Evolutionary conservation across 1,140 invertebrate species (phyloP).

Genomic region (Chymomyza costata): DNA sequence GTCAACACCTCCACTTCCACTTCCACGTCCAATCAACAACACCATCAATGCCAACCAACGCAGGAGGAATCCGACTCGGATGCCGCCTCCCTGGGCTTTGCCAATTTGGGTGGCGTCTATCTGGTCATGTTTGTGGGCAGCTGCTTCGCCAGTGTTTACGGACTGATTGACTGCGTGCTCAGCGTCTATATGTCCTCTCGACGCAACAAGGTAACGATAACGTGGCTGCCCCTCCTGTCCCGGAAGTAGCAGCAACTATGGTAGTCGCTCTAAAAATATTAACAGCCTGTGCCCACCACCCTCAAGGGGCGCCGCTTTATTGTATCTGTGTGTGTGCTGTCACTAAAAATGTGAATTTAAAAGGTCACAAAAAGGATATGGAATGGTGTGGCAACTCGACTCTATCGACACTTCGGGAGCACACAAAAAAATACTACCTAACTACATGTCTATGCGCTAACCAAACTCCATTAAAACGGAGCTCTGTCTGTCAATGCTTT

Average conservation of each 20-base stretch:
- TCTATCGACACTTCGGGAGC: conserved; percentile 18
- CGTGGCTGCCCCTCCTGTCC: too few species aligned
- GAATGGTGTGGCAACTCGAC: too few species aligned
- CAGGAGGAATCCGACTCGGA: conserved; percentile 59
- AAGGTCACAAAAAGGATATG: conserved; percentile 39
- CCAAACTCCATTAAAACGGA: too few species aligned
- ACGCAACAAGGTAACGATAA: conserved; percentile 62
- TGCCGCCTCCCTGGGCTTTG: conserved; percentile 83
- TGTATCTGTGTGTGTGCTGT: conserved; percentile 18
- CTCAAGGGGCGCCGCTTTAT: background rate
- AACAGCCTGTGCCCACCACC: too few species aligned
- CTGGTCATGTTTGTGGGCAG: conserved; percentile 86
- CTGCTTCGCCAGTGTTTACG: conserved; percentile 73
- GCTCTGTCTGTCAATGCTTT: too few species aligned
- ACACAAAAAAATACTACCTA: too few species aligned
- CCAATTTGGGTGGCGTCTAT: conserved; percentile 95
- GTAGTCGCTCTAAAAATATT: conserved; percentile 37
- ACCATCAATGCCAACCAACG: background rate
- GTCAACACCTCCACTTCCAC: too few species aligned
- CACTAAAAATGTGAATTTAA: conserved; percentile 47
- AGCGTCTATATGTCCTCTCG: conserved; percentile 53
- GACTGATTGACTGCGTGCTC: conserved; percentile 63
- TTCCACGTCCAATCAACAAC: background rate
- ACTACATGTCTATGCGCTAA: too few species aligned
- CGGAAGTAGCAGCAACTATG: background rate